Base-by-base conservation (phyloP, 2,113 vertebrate genomes). In the Brienomyrus longianalis region DNA sequence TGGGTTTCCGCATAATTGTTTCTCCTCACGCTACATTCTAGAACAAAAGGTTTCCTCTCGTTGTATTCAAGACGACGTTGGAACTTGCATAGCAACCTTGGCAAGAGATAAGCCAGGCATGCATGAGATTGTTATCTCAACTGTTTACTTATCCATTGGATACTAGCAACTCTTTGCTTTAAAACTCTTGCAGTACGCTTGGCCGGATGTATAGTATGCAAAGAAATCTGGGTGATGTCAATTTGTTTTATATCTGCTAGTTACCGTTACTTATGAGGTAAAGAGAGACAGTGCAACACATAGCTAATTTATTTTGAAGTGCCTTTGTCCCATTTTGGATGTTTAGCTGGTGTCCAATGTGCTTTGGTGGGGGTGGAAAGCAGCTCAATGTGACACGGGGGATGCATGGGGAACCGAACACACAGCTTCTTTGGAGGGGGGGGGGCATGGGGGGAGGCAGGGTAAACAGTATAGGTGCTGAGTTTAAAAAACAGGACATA, bases 1-100 rank as follows among this genome's bases (percentile, higher is more conserved):
- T 88, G 52, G 52, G 31, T 45, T 62, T 88, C 87, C 52, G 45
- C 54, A 27, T 56, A 39, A 88, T 88, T 88, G 87, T 88, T 66
- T 88, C 31, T 62, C 35, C 21, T 88, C 86, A 54, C 31, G 51
- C 31, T 54, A 66, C 54, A 56, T 21, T 62, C 31, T 23, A 27
- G 35, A 45, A 86, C n/a, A 66, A 88, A 88, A 88, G 52, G 19
- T 43, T 88, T 88, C 56, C 87, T 88, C 35, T 62, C 5, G 35
- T 62, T 62, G 19, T 54, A 45, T 31, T 51, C 51, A 8, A 19
- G 23, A 54, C 27, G 62, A 4, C 2, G 23, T 54, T 54, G n/a
- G 50, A 87, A 54, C 15, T 35, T 5, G 48, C 50, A 52, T 23
- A 35, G 47, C 15, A 52, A 31, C 45, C n/a, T 21, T 39, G 5